Base-by-base conservation (phyloP, 2,888 invertebrate genomes). In the Eucera pruinosa region DNA sequence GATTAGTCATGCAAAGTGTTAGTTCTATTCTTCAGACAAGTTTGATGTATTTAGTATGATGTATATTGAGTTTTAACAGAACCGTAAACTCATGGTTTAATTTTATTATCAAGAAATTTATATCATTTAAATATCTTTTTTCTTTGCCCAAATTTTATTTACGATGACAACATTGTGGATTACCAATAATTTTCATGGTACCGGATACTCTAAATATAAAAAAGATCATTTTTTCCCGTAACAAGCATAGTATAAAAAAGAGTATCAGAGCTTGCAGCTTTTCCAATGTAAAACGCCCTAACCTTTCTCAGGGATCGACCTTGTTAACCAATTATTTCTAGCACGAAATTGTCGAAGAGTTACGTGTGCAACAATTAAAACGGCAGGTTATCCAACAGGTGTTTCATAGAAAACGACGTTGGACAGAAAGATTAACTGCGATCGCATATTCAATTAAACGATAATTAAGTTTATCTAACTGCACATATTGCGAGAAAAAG, bases 241-340 rank as follows among this genome's bases (percentile, higher is more conserved):
- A n/a, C 33, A 33, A 33, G 7, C 33, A 5, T 33, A 33, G 7
- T 33, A 33, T n/a, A 30, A 60, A 47, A 11, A 57, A 2, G 2
- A 5, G n/a, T 0, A 2, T 0, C 18, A 48, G 11, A 39, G 9
- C 27, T 25, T 18, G 18, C 1, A 15, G 5, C 11, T 36, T 6
- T n/a, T 48, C 9, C 18, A 11, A n/a, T n/a, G n/a, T 11, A 9
- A n/a, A 20, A 11, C 20, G 57, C 15, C 20, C 1, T 15, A 15
- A 23, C 5, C 11, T 11, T 45, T 30, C 9, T 2, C 33, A 27
- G 7, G 15, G 45, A 39, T n/a, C 20, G 50, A 50, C 50, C 30
- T 45, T 13, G 43, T 18, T 2, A 0, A 20, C 7, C n/a, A 65
- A 70, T 70, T 47, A 55, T 47, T 20, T 43, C 23, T 43, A 23